These are phyloP conservation scores for Cerastis rubricosa DNA, from an alignment of 2,888 invertebrate species.

Conservation along the genomic window DNA sequence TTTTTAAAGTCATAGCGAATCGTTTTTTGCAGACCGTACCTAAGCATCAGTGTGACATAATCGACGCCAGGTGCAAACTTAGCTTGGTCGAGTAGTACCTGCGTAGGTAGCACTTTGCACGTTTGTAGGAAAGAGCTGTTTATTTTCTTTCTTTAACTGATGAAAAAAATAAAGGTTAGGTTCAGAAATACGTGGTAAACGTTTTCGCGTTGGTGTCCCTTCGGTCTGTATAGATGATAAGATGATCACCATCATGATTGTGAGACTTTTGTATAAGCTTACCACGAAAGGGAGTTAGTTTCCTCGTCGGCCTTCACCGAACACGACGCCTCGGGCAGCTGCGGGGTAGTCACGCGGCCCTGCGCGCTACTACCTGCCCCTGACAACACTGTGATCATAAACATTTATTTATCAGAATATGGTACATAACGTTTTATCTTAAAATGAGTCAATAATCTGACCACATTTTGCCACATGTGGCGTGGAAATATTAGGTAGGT, in stretches of 20 bases:
- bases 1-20: too few species aligned
- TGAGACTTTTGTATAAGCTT: neutral
- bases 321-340: constrained; percentile 28
- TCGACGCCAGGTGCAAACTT: too few species aligned
- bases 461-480: neutral
- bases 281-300: constrained; percentile 8
- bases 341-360: neutral
- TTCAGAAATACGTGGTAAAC: too few species aligned
- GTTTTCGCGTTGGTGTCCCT: too few species aligned
- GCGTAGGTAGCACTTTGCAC: too few species aligned
- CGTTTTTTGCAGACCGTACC: too few species aligned
- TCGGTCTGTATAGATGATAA: too few species aligned
- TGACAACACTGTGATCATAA: neutral
- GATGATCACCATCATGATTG: neutral
- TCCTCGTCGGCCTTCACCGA: neutral
- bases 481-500: neutral
- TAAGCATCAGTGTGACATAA: too few species aligned
- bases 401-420: neutral
- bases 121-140: too few species aligned
- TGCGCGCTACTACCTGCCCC: constrained; percentile 14
- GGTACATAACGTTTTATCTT: neutral
- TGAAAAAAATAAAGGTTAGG: too few species aligned
- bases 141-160: too few species aligned
- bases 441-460: neutral
- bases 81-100: too few species aligned